A percentile compares a stretch with the other conserved stretches of the same genome.
Conservation (phyloP, 2,888 invertebrate genomes). For the Sarcophaga caerulescens region DNA sequence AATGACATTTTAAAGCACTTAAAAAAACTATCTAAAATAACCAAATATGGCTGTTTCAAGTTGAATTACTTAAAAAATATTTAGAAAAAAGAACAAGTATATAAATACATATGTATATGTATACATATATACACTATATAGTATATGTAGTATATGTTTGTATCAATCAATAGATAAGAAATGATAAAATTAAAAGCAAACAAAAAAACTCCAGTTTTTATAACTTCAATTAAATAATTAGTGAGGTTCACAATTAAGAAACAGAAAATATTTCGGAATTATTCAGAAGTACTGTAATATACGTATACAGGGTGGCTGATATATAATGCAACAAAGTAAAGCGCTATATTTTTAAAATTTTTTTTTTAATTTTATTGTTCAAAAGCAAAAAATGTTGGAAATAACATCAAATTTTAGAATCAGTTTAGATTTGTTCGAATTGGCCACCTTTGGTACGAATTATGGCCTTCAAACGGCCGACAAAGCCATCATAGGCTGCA, state of each 20-base stretch:
- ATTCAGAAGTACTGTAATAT: background rate
- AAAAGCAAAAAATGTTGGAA: no score
- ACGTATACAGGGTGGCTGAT: no score
- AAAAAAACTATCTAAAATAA: slow-evolving; percentile 31
- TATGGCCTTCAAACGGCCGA: no score
- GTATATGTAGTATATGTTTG: no score
- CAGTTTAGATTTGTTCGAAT: no score
- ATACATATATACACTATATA: no score
- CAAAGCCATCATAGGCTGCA: no score
- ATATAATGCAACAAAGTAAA: no score
- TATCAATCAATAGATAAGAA: slow-evolving; percentile 47
- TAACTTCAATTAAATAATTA: slow-evolving; percentile 5
- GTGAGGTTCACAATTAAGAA: slow-evolving; percentile 5
- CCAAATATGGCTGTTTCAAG: slow-evolving; percentile 6
- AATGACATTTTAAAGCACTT: slow-evolving; percentile 48
- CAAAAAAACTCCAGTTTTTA: background rate
- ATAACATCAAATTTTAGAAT: no score
- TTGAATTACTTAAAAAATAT: slow-evolving; percentile 12
- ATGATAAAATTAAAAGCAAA: slow-evolving; percentile 32
- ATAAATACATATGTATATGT: background rate
- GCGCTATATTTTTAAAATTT: no score
- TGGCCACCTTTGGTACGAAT: no score
- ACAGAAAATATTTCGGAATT: background rate
- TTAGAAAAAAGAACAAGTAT: background rate
- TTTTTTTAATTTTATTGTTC: no score